Percentiles rank a stretch among this genome's conserved stretches.
Conservation (phyloP, 2,113 vertebrate species). For the Poeciliopsis prolifica region DNA sequence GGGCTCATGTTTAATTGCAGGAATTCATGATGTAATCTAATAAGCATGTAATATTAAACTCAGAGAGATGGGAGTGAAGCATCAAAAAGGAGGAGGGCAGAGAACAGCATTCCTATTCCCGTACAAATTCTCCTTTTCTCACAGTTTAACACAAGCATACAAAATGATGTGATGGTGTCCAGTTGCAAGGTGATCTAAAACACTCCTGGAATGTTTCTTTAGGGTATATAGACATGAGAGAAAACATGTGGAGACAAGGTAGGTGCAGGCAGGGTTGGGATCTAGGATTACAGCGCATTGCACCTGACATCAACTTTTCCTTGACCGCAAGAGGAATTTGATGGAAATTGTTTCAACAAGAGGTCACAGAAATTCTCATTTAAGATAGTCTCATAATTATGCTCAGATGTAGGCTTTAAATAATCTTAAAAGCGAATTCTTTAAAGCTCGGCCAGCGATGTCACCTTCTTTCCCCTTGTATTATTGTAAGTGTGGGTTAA, state of each 20-base stretch:
- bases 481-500: too few relatives aligned
- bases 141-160: constrained; percentile 13
- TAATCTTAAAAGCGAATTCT: too few relatives aligned
- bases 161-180: constrained; percentile 47
- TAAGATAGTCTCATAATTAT: not conserved
- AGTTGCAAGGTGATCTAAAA: constrained; percentile 57
- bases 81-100: not conserved
- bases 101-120: constrained; percentile 26
- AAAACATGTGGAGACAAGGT: constrained; percentile 67
- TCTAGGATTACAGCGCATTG: constrained; percentile 45
- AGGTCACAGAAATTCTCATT: constrained; percentile 15
- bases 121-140: constrained; percentile 46
- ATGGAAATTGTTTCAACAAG: constrained; percentile 19
- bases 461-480: too few relatives aligned
- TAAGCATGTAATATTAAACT: constrained; percentile 31
- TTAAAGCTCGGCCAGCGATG: too few relatives aligned
- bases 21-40: constrained; percentile 33
- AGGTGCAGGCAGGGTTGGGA: constrained; percentile 35
- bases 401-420: not conserved
- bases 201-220: constrained; percentile 73
- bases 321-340: constrained; percentile 27
- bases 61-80: constrained; percentile 9
- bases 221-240: constrained; percentile 40
- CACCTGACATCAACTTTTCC: constrained; percentile 53
- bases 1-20: constrained; percentile 25